Percentiles rank a stretch among this genome's conserved stretches.
phyloP scores from a whole-genome alignment of 2,888 invertebrate genomes.

The Drosophila glabriapex region DNA sequence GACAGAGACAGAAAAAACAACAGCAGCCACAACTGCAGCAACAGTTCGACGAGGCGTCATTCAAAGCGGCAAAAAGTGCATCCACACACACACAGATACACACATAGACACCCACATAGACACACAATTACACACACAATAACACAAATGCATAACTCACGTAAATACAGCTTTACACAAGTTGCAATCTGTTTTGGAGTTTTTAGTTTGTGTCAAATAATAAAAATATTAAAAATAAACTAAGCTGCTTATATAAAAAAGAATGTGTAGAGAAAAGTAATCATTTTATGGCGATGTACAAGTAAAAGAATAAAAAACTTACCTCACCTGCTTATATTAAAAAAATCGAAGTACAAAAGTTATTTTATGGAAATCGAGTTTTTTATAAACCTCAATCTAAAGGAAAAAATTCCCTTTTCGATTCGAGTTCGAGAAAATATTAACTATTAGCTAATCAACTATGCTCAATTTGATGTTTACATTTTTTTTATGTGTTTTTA shows the following conservation, averaged over 20 bases:
- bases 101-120: conserved; percentile 14
- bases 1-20: conserved; percentile 19
- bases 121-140: conserved; percentile 1
- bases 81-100: conserved; percentile 7
- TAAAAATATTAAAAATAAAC: neutral
- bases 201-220: neutral
- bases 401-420: neutral
- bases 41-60: conserved; percentile 35
- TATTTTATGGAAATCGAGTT: too few species aligned
- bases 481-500: too few species aligned
- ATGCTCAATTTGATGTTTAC: too few species aligned
- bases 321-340: too few species aligned
- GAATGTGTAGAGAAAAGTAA: neutral
- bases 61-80: conserved; percentile 44
- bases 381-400: too few species aligned
- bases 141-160: neutral
- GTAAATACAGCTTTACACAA: conserved; percentile 7
- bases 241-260: neutral
- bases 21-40: conserved; percentile 24
- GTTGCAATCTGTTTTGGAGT: neutral
- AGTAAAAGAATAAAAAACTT: neutral
- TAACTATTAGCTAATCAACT: too few species aligned
- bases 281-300: neutral
- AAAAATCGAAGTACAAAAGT: too few species aligned
- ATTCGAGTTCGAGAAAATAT: too few species aligned